A percentile compares a stretch with the other conserved stretches of the same genome.
Conservation (phyloP, 2,888 invertebrate species). For the Leuctra nigra region DNA sequence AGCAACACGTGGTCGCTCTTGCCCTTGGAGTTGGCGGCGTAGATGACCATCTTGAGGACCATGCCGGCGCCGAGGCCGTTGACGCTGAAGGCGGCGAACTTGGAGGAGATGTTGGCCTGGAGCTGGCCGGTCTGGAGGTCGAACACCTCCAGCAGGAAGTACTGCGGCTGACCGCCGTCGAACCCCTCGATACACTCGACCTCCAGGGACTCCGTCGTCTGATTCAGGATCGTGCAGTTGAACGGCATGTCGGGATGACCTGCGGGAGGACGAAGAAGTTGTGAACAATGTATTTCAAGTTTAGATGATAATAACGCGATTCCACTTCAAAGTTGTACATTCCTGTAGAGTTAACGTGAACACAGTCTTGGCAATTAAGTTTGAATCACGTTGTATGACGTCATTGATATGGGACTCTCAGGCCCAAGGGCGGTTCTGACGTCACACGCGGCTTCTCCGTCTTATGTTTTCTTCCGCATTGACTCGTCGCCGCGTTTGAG, state of each 20-base stretch:
- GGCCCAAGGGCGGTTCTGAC: too few species aligned
- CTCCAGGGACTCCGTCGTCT: slow-evolving; percentile 70
- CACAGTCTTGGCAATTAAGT: too few species aligned
- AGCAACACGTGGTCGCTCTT: slow-evolving; percentile 63
- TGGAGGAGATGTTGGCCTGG: slow-evolving; percentile 62
- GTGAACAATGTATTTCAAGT: too few species aligned
- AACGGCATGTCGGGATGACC: slow-evolving; percentile 71
- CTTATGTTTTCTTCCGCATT: too few species aligned
- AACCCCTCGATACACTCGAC: slow-evolving; percentile 65
- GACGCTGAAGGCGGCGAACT: slow-evolving; percentile 67
- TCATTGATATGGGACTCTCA: too few species aligned
- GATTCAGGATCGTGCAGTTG: slow-evolving; percentile 69
- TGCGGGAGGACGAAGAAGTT: slow-evolving; percentile 30
- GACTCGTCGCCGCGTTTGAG: too few species aligned
- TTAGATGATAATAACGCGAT: too few species aligned
- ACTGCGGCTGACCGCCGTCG: slow-evolving; percentile 70
- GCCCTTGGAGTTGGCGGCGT: slow-evolving; percentile 77
- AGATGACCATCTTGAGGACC: slow-evolving; percentile 68
- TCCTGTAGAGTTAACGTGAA: too few species aligned
- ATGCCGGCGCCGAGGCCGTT: slow-evolving; percentile 72
- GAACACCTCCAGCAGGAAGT: slow-evolving; percentile 65
- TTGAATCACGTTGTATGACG: too few species aligned
- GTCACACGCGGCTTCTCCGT: too few species aligned
- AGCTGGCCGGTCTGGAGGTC: slow-evolving; percentile 57
- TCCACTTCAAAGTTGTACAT: too few species aligned